Evolutionary conservation across 2,888 invertebrate genomes (phyloP).

Genomic region (Pristionchus entomophagus): DNA sequence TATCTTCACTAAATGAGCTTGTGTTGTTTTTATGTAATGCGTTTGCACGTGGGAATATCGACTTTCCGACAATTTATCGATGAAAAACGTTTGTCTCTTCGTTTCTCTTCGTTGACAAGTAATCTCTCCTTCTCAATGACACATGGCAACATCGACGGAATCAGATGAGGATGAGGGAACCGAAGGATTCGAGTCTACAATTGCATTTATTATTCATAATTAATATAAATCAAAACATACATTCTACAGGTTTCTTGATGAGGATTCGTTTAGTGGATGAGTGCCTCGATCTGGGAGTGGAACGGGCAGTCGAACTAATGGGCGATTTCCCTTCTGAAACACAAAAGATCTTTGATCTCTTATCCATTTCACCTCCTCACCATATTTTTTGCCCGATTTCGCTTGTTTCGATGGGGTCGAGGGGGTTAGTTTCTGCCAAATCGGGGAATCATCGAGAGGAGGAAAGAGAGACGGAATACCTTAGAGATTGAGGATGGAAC

Average conservation of each 20-base stretch:
- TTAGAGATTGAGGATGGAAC: background rate
- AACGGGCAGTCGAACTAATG: background rate
- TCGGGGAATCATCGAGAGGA: background rate
- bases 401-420: background rate
- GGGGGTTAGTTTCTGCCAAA: background rate
- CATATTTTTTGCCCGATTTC: background rate
- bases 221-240: background rate
- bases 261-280: slow-evolving; percentile 14
- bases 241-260: background rate
- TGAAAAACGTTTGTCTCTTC: slow-evolving; percentile 15
- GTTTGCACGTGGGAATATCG: too few relatives aligned
- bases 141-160: background rate
- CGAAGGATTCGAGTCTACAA: background rate
- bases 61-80: slow-evolving; percentile 30
- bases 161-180: background rate
- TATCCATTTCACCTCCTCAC: background rate
- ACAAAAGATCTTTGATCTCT: background rate
- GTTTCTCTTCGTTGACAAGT: background rate
- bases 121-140: slow-evolving; percentile 6
- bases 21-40: too few relatives aligned
- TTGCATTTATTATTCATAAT: background rate
- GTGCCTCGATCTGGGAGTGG: slow-evolving; percentile 3
- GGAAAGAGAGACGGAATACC: background rate
- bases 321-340: background rate
- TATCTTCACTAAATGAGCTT: too few relatives aligned